A percentile compares a stretch with the other conserved stretches of the same genome.
Conservation (phyloP, 2,113 vertebrate genomes). For the Macheiramphus alcinus region DNA sequence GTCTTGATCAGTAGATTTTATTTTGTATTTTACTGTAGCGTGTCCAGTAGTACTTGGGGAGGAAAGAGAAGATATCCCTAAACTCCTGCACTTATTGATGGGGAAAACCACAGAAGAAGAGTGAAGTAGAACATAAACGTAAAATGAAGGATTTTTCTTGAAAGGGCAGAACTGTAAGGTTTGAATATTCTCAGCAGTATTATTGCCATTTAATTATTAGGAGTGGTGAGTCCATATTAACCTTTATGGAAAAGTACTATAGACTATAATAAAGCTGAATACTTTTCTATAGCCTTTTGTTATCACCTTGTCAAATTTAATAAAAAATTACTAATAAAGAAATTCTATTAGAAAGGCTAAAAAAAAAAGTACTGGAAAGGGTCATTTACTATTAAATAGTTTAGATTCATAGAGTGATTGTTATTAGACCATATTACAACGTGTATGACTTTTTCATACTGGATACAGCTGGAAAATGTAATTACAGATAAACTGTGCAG, state of each 20-base stretch:
- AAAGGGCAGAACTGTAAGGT: not conserved
- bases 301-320: conserved; percentile 8
- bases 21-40: not conserved
- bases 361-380: not conserved
- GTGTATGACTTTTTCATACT: not conserved
- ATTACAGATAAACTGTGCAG: not conserved
- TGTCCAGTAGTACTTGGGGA: not conserved
- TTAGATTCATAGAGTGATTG: not conserved
- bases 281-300: not conserved
- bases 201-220: not conserved
- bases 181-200: not conserved
- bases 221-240: not conserved
- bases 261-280: not conserved
- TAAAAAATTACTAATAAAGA: not conserved
- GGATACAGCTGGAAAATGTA: not conserved
- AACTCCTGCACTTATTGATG: not conserved
- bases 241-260: not conserved
- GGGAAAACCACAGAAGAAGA: not conserved
- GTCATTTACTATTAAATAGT: not conserved
- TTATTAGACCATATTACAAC: not conserved
- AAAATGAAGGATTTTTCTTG: not conserved
- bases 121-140: not conserved
- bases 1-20: not conserved
- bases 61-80: not conserved
- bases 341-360: not conserved